Conservation (phyloP, 2,888 invertebrate species). For the Pinctada fucata region DNA sequence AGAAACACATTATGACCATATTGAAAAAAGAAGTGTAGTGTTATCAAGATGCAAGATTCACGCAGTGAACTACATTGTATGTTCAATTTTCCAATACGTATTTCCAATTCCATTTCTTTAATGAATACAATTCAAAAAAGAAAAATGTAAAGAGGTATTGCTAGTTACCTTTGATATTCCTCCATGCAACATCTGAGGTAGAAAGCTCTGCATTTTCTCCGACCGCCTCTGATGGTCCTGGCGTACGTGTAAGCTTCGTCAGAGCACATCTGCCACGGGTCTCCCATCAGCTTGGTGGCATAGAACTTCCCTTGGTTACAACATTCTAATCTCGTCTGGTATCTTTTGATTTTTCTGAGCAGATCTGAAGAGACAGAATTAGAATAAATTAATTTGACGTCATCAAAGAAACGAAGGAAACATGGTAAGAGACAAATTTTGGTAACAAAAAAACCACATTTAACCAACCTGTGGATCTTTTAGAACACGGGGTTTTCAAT, state of each 20-base stretch:
- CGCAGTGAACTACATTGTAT: too few relatives aligned
- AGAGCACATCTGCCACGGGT: constrained; percentile 41
- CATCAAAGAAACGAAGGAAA: not conserved
- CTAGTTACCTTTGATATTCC: constrained; percentile 24
- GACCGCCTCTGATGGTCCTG: constrained; percentile 22
- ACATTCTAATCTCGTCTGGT: constrained; percentile 39
- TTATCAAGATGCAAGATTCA: too few relatives aligned
- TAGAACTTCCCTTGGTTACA: constrained; percentile 42
- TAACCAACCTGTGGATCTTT: not conserved
- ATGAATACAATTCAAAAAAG: too few relatives aligned
- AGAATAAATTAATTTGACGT: not conserved
- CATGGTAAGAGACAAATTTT: not conserved
- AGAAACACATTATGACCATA: too few relatives aligned
- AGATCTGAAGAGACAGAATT: constrained; percentile 27
- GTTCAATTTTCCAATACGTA: too few relatives aligned
- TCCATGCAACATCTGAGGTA: constrained; percentile 31
- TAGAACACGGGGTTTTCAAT: too few relatives aligned
- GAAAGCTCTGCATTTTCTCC: constrained; percentile 30
- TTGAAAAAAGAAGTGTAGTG: too few relatives aligned
- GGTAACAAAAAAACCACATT: not conserved
- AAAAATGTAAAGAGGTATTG: not conserved
- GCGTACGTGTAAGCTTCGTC: constrained; percentile 30
- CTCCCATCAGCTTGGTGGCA: constrained; percentile 13
- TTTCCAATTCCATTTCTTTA: too few relatives aligned
- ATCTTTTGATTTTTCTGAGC: constrained; percentile 36